Evolutionary conservation across 1,140 invertebrate genomes (phyloP).

Genomic region (Bursaphelenchus mucronatus): DNA sequence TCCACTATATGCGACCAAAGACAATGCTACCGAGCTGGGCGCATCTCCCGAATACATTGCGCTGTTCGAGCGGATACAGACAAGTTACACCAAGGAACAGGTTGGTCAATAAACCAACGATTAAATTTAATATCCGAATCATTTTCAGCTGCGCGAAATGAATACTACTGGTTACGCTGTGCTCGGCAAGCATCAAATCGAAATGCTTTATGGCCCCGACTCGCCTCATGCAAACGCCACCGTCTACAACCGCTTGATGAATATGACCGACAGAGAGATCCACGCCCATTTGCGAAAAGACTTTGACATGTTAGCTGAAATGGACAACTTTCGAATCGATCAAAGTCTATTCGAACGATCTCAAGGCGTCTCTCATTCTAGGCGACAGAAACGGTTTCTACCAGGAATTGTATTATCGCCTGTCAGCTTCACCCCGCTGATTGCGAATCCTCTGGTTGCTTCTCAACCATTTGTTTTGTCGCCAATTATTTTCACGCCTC

Average conservation of each 20-base stretch:
- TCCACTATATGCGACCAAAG: constrained; percentile 43
- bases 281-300: constrained; percentile 29
- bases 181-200: constrained; percentile 27
- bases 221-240: constrained; percentile 45
- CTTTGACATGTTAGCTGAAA: constrained; percentile 29
- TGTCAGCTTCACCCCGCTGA: too few relatives aligned
- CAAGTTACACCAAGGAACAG: constrained; percentile 38
- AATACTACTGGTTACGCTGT: constrained; percentile 39
- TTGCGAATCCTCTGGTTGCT: too few relatives aligned
- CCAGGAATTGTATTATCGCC: too few relatives aligned
- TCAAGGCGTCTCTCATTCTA: background rate
- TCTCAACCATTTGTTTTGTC: constrained; percentile 6
- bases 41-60: constrained; percentile 35
- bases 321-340: constrained; percentile 38
- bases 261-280: background rate
- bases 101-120: constrained; percentile 8
- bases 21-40: constrained; percentile 43
- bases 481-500: background rate
- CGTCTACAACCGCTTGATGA: constrained; percentile 9
- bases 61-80: constrained; percentile 33
- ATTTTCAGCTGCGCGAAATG: constrained; percentile 34
- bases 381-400: background rate
- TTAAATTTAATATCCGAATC: too few relatives aligned
- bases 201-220: constrained; percentile 39
- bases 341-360: constrained; percentile 43